These are phyloP conservation scores for Prunella fulvescens DNA, from an alignment of 2,113 vertebrate genomes.

Conservation along the genomic window DNA sequence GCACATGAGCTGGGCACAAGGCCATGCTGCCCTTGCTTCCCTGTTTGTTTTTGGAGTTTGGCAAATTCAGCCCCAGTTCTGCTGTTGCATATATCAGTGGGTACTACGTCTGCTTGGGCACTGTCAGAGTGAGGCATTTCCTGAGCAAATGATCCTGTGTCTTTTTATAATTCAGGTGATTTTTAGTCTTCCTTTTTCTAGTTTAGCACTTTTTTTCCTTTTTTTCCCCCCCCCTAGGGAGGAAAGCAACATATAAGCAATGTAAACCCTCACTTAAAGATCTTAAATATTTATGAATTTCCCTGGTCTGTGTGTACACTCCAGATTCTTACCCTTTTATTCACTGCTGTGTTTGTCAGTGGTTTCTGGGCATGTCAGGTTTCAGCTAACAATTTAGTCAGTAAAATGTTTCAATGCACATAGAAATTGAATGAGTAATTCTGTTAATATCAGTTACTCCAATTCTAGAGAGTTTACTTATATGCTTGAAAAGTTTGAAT, in stretches of 20 bases:
- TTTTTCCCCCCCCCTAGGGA: background rate
- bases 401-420: background rate
- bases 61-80: background rate
- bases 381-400: background rate
- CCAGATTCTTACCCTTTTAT: background rate
- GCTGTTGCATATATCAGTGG: fast-evolving
- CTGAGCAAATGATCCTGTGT: background rate
- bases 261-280: background rate
- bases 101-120: fast-evolving
- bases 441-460: background rate
- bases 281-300: conserved; percentile 3
- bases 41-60: background rate
- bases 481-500: background rate
- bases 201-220: background rate
- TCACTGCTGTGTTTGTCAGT: background rate
- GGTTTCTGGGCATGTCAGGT: background rate
- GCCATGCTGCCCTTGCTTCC: background rate
- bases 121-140: background rate
- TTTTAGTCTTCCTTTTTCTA: background rate
- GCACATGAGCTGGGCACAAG: background rate
- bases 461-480: background rate
- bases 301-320: background rate
- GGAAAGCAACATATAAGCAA: background rate
- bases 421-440: background rate
- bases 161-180: background rate